These are phyloP conservation scores for Dicyrtoma fusca DNA, from an alignment of 2,888 invertebrate species.

Conservation along the genomic window DNA sequence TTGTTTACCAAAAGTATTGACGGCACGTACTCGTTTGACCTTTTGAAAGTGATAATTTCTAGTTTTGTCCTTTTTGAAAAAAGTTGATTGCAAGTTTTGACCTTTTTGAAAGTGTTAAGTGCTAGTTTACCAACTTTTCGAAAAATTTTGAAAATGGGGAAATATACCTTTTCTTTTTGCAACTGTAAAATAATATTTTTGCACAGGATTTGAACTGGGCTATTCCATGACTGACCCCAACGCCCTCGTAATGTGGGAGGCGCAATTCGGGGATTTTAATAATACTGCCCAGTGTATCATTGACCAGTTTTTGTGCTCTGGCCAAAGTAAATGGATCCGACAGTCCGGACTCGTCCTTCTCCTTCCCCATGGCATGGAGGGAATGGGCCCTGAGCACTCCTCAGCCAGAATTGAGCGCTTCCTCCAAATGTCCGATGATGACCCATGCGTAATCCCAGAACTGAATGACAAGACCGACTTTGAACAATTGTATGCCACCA, in stretches of 20 bases:
- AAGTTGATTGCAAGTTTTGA: too few relatives aligned
- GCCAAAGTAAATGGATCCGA: conserved; percentile 97
- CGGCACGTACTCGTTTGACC: too few relatives aligned
- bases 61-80: too few relatives aligned
- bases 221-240: conserved; percentile 99
- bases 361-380: conserved; percentile 98
- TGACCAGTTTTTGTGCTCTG: conserved; percentile 88
- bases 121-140: too few relatives aligned
- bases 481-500: conserved; percentile 94
- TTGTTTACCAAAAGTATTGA: not conserved
- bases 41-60: too few relatives aligned
- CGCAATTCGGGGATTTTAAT: conserved; percentile 93
- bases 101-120: too few relatives aligned
- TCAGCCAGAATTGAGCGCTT: conserved; percentile 87
- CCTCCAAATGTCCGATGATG: conserved; percentile 95
- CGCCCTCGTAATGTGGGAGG: conserved; percentile 96
- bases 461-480: conserved; percentile 88
- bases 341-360: conserved; percentile 95
- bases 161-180: not conserved
- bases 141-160: too few relatives aligned
- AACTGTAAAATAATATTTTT: conserved; percentile 1
- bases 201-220: conserved; percentile 91
- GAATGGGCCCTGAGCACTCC: conserved; percentile 98
- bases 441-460: conserved; percentile 88
- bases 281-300: conserved; percentile 98